Conservation (phyloP, 2,113 vertebrate genomes). For the Malurus alboscapulatus region DNA sequence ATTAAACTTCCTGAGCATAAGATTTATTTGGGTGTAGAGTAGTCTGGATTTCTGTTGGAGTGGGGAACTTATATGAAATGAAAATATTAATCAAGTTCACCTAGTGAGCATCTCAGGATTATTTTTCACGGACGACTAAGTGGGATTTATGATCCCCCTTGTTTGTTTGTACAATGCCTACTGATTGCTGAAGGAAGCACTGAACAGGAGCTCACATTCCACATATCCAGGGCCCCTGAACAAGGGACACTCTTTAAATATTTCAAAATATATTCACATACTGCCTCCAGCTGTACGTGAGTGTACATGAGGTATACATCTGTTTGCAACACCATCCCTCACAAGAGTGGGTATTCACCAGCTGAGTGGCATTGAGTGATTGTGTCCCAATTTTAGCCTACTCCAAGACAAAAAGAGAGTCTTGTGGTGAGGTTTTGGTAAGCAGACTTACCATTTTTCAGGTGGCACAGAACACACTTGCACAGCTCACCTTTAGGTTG, state of each 20-base stretch:
- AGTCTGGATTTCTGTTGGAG: background rate
- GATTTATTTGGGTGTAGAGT: background rate
- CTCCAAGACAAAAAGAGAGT: background rate
- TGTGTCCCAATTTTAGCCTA: background rate
- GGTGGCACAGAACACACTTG: background rate
- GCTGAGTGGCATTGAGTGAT: background rate
- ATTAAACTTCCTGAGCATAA: background rate
- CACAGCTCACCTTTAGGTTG: background rate
- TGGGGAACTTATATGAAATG: background rate
- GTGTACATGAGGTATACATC: rapidly evolving
- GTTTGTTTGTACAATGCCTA: background rate
- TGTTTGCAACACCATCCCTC: background rate
- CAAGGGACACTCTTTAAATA: background rate
- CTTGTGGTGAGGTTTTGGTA: background rate
- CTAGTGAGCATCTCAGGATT: background rate
- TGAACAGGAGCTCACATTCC: background rate
- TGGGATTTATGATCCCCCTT: background rate
- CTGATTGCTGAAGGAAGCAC: background rate
- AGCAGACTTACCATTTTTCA: background rate
- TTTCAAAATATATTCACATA: background rate
- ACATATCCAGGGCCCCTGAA: rapidly evolving
- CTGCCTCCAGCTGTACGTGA: background rate
- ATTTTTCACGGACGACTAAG: background rate
- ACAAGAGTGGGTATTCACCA: background rate
- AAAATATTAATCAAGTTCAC: background rate